Conservation (phyloP, 2,797 vertebrate species). For the Ptychobarbus kaznakovi region DNA sequence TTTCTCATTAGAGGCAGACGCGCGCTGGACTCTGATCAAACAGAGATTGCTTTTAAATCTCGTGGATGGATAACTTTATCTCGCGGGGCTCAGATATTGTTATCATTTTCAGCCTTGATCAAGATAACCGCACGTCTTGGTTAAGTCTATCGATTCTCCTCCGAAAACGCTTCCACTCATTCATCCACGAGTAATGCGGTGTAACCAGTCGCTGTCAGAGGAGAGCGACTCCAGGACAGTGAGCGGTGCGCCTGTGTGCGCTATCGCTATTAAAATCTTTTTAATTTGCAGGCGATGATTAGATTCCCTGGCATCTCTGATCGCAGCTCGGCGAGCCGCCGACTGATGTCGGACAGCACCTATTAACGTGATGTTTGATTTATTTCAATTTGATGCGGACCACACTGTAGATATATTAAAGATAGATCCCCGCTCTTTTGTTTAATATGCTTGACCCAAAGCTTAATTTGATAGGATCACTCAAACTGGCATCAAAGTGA, state of each 20-base stretch:
- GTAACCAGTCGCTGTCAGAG: slow-evolving; percentile 59
- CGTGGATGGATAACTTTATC: slow-evolving; percentile 74
- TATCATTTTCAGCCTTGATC: slow-evolving; percentile 64
- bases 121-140: slow-evolving; percentile 65
- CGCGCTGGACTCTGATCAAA: slow-evolving; percentile 60
- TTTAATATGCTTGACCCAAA: slow-evolving; percentile 88
- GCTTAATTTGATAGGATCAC: slow-evolving; percentile 88
- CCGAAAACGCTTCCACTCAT: slow-evolving; percentile 52
- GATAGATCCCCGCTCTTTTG: slow-evolving; percentile 87
- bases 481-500: slow-evolving; percentile 89
- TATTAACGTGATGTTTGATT: slow-evolving; percentile 91
- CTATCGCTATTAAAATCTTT: slow-evolving; percentile 64
- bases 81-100: slow-evolving; percentile 70
- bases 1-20: slow-evolving; percentile 43
- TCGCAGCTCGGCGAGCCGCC: slow-evolving; percentile 54
- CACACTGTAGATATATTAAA: slow-evolving; percentile 89
- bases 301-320: slow-evolving; percentile 58
- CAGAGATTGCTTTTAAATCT: slow-evolving; percentile 71
- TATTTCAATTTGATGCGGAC: slow-evolving; percentile 91
- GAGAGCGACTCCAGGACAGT: slow-evolving; percentile 47
- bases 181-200: slow-evolving; percentile 58
- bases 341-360: slow-evolving; percentile 74
- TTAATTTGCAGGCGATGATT: slow-evolving; percentile 64
- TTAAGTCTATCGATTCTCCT: slow-evolving; percentile 61
- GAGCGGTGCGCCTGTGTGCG: slow-evolving; percentile 38